Percentiles rank a stretch among this genome's conserved stretches.
Conservation (phyloP, 2,888 invertebrate genomes). For the Coremacera marginata region DNA sequence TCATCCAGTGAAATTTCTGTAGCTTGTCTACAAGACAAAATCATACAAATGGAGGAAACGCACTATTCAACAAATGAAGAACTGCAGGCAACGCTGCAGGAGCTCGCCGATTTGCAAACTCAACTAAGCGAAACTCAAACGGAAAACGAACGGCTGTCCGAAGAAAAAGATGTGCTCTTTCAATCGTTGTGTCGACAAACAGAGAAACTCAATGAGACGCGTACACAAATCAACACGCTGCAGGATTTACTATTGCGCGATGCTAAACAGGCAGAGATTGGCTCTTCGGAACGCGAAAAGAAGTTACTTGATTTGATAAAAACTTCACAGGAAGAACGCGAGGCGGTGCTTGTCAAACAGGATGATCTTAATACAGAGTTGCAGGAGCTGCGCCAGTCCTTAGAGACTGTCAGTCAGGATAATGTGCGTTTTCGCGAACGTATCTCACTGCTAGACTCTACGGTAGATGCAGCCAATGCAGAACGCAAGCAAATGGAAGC, state of each 20-base stretch:
- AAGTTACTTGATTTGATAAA: slow-evolving; percentile 87
- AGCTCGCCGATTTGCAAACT: slow-evolving; percentile 89
- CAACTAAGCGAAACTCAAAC: slow-evolving; percentile 88
- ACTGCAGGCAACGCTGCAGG: slow-evolving; percentile 92
- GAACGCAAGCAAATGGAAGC: slow-evolving; percentile 82
- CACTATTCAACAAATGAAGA: slow-evolving; percentile 88
- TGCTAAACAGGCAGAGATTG: slow-evolving; percentile 77
- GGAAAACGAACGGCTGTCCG: slow-evolving; percentile 87
- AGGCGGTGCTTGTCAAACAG: slow-evolving; percentile 79
- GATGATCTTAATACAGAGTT: slow-evolving; percentile 83
- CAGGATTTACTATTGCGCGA: slow-evolving; percentile 83
- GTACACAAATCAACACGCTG: slow-evolving; percentile 84
- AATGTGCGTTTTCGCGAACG: slow-evolving; percentile 79
- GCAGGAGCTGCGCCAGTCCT: slow-evolving; percentile 74
- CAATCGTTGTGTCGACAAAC: slow-evolving; percentile 93
- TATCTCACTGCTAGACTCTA: slow-evolving; percentile 78
- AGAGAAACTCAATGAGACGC: slow-evolving; percentile 89
- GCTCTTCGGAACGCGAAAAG: slow-evolving; percentile 81
- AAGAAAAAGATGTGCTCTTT: slow-evolving; percentile 89
- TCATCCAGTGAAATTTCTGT: slow-evolving; percentile 92
- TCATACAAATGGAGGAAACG: slow-evolving; percentile 74
- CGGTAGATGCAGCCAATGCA: slow-evolving; percentile 79
- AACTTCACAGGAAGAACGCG: slow-evolving; percentile 85
- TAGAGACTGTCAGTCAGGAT: slow-evolving; percentile 75
- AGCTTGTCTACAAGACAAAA: slow-evolving; percentile 92